Percentiles rank a stretch among this genome's conserved stretches.
phyloP scores from a whole-genome alignment of 2,113 vertebrate genomes.

The Synchiropus splendidus region DNA sequence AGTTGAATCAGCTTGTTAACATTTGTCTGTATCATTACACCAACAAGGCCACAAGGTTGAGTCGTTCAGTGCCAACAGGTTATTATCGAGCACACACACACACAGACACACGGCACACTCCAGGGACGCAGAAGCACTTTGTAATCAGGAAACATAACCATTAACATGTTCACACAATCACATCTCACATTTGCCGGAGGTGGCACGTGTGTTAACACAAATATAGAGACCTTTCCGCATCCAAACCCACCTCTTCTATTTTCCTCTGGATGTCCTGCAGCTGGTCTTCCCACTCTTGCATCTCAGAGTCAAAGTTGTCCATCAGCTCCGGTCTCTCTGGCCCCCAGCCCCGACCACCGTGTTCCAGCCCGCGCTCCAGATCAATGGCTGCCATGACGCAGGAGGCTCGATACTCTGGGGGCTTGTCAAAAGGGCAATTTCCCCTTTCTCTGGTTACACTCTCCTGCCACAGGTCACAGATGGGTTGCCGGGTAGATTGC shows the following conservation, averaged over 20 bases:
- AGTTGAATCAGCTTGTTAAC: constrained; percentile 60
- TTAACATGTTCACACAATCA: constrained; percentile 8
- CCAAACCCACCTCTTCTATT: constrained; percentile 83
- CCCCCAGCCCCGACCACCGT: constrained; percentile 72
- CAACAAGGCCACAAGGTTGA: constrained; percentile 28
- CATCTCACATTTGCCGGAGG: not conserved
- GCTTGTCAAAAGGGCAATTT: constrained; percentile 29
- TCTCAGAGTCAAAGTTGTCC: constrained; percentile 89
- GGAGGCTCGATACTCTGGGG: constrained; percentile 19
- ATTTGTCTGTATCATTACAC: constrained; percentile 48
- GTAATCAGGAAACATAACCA: constrained; percentile 9
- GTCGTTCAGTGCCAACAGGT: constrained; percentile 29
- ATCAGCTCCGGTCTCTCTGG: constrained; percentile 78
- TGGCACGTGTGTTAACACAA: not conserved
- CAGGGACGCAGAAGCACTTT: constrained; percentile 2
- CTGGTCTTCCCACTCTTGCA: constrained; percentile 95
- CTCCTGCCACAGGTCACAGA: constrained; percentile 25
- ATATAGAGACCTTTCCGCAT: not conserved
- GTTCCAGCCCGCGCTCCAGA: constrained; percentile 74
- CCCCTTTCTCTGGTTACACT: constrained; percentile 34
- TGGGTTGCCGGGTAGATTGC: constrained; percentile 3
- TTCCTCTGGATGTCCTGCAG: constrained; percentile 93
- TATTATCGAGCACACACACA: constrained; percentile 22
- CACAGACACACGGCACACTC: constrained; percentile 15
- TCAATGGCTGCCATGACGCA: constrained; percentile 73